Base-by-base conservation (phyloP, 2,113 vertebrate species). In the Elephantulus edwardii region DNA sequence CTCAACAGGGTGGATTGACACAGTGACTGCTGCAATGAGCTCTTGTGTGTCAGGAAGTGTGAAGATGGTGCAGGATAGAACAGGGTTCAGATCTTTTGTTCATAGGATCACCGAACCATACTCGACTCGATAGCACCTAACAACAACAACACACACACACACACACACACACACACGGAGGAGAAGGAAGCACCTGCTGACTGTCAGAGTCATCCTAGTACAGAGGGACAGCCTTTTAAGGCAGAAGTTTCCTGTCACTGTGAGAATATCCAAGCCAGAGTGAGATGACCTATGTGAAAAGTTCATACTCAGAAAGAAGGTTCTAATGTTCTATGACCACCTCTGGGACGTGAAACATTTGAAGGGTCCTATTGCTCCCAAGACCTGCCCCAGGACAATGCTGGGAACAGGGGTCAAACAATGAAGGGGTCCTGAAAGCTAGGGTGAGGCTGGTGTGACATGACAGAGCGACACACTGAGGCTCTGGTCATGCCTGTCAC, bases 101-200 rank as follows among this genome's bases (percentile, higher is more conserved):
- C n/a, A n/a, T n/a, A n/a, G n/a, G n/a, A n/a, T n/a, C n/a, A n/a
- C n/a, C n/a, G n/a, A n/a, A n/a, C n/a, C n/a, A n/a, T n/a, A n/a
- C n/a, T n/a, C n/a, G n/a, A n/a, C n/a, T n/a, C n/a, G n/a, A n/a
- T n/a, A n/a, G n/a, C n/a, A n/a, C n/a, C n/a, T n/a, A n/a, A n/a
- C n/a, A n/a, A n/a, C n/a, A n/a, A n/a, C n/a, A n/a, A n/a, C n/a
- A n/a, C n/a, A n/a, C n/a, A n/a, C n/a, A n/a, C n/a, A n/a, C n/a
- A n/a, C n/a, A n/a, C n/a, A n/a, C n/a, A n/a, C n/a, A n/a, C n/a
- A n/a, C n/a, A n/a, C n/a, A n/a, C n/a, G n/a, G 1, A 50, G 42
- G 5, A 5, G 1, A 17, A 3, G 0, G 24, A 40, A 3, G 11
- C 16, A 9, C 42, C 4, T 13, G 16, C 66, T 38, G 26, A 11